A percentile compares a stretch with the other conserved stretches of the same genome.
Evolutionary conservation across 2,113 vertebrate species (phyloP).

Genomic region (Crotalus tigris): DNA sequence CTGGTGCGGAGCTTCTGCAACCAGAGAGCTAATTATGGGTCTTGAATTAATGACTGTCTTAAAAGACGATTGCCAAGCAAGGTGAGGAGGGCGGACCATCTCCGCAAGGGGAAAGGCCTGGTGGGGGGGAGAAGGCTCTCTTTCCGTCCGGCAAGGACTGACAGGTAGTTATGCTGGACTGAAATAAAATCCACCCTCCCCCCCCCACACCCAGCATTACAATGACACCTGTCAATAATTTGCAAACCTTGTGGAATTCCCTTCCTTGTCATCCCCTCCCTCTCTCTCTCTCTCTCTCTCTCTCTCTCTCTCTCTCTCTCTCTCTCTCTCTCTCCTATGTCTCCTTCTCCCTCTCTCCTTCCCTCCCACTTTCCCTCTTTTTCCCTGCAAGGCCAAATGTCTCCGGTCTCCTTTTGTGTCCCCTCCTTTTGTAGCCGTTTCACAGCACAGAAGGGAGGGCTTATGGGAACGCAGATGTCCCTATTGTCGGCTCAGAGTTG

Average conservation of each 20-base stretch:
- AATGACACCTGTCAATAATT: background rate
- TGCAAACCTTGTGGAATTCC: background rate
- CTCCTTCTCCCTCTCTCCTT: background rate
- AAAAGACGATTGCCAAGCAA: constrained; percentile 44
- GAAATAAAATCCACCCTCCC: background rate
- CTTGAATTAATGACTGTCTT: constrained; percentile 67
- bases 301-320: too few relatives aligned
- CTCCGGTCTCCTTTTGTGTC: background rate
- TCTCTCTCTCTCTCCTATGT: too few relatives aligned
- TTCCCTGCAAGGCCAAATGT: background rate
- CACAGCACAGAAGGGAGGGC: background rate
- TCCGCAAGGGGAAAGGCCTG: constrained; percentile 38
- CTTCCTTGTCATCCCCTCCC: background rate
- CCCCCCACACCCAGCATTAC: background rate
- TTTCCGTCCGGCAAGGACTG: background rate
- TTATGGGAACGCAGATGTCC: background rate
- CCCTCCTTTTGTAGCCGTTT: background rate
- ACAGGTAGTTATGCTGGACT: background rate
- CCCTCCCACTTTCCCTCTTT: background rate
- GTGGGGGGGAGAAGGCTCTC: background rate
- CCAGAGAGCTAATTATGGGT: constrained; percentile 72
- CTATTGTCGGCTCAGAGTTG: fast-evolving
- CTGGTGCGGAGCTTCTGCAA: constrained; percentile 67
- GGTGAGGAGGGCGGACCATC: constrained; percentile 17
- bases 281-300: background rate